Evolutionary conservation across 2,797 vertebrate genomes (phyloP).

Genomic region (Clarias fuscus): DNA sequence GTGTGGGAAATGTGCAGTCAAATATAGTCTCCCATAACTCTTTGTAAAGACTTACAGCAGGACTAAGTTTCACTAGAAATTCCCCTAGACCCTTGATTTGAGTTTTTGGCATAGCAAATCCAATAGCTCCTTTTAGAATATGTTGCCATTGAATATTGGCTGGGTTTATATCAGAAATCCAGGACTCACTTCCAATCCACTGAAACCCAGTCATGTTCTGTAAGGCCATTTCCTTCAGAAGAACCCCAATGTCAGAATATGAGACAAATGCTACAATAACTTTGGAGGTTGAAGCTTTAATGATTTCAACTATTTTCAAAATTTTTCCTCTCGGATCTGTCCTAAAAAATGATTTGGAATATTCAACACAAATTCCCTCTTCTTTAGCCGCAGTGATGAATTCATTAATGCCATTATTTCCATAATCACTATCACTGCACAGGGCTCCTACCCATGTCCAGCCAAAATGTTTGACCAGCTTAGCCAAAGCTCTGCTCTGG

Average conservation of each 20-base stretch:
- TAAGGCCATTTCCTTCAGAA: constrained; percentile 60
- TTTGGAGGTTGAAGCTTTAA: constrained; percentile 63
- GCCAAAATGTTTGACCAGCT: constrained; percentile 53
- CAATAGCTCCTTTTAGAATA: constrained; percentile 69
- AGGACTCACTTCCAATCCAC: constrained; percentile 70
- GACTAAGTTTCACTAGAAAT: constrained; percentile 62
- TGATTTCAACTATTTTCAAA: constrained; percentile 57
- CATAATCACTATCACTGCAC: constrained; percentile 59
- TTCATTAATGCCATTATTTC: constrained; percentile 66
- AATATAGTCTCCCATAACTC: constrained; percentile 70
- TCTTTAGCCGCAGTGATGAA: constrained; percentile 60
- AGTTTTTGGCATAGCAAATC: constrained; percentile 68
- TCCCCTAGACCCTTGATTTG: constrained; percentile 64
- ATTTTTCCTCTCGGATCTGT: constrained; percentile 65
- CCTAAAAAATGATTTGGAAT: constrained; percentile 66
- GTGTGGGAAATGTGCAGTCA: constrained; percentile 54
- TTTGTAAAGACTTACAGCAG: constrained; percentile 57
- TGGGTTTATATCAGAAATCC: constrained; percentile 67
- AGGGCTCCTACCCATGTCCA: constrained; percentile 58
- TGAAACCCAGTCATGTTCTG: constrained; percentile 69
- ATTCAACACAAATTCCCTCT: constrained; percentile 68
- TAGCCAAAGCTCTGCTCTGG: constrained; percentile 53
- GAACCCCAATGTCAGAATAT: constrained; percentile 61
- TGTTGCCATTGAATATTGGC: constrained; percentile 56
- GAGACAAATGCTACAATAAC: constrained; percentile 67